These are phyloP conservation scores for Eupsilia transversa DNA, from an alignment of 2,888 invertebrate genomes.

Conservation along the genomic window DNA sequence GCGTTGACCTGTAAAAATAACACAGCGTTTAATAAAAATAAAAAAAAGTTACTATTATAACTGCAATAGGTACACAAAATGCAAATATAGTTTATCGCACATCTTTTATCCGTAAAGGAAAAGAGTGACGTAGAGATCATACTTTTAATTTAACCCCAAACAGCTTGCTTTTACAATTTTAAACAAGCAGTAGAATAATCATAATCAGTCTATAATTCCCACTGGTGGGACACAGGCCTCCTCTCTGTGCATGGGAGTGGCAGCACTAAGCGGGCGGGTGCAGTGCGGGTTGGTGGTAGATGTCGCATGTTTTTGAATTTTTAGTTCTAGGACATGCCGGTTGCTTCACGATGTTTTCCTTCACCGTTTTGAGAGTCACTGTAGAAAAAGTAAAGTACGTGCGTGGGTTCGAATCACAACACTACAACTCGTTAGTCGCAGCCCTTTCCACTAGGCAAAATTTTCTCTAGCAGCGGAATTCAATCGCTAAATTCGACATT, in stretches of 20 bases:
- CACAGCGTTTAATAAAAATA: too few relatives aligned
- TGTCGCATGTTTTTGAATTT: not conserved
- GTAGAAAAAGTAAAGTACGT: too few relatives aligned
- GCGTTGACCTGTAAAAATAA: constrained; percentile 70
- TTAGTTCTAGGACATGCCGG: not conserved
- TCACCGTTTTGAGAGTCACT: too few relatives aligned
- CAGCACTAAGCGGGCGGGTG: too few relatives aligned
- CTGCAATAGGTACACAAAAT: not conserved
- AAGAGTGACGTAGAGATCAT: not conserved
- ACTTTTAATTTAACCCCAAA: not conserved
- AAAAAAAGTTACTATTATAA: too few relatives aligned
- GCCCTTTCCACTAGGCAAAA: too few relatives aligned
- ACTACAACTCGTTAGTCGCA: not conserved
- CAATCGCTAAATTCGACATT: accelerated
- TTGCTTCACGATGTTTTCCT: not conserved
- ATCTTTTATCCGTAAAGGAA: not conserved
- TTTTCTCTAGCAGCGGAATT: not conserved
- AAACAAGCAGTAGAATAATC: not conserved
- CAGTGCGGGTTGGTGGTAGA: not conserved
- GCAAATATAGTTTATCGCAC: not conserved
- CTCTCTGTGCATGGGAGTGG: not conserved
- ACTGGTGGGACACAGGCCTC: too few relatives aligned
- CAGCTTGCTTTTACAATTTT: not conserved
- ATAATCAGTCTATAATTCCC: not conserved
- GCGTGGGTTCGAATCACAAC: not conserved